Base-by-base conservation (phyloP, 2,797 vertebrate genomes). In the Periophthalmus magnuspinnatus region DNA sequence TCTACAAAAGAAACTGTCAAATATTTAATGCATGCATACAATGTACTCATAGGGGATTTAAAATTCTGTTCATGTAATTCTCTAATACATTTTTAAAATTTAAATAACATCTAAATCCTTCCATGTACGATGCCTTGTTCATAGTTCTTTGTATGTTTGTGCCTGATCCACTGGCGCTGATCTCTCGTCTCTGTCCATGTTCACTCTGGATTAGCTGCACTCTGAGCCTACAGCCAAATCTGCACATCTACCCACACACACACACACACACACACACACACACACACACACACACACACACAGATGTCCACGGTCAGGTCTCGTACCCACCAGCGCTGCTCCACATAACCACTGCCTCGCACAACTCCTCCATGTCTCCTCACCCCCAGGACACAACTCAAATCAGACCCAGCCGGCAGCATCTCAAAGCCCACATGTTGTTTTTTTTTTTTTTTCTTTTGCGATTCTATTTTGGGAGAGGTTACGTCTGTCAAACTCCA, bases 161-260 rank as follows among this genome's bases (percentile, higher is more conserved):
- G 68, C 74, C 82, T 82, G 75, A 83, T 84, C 72, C 75, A 71
- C 72, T 65, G 68, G 13, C 61, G 69, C 74, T 70, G 65, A 75
- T 81, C 77, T 86, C 79, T 84, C 79, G 87, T 88, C 77, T 83
- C 72, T 69, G 81, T 88, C 86, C 82, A 84, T 84, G 79, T 85
- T 81, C 77, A 83, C 84, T 77, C 86, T 76, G 77, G 83, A 80
- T 87, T 85, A 86, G 81, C 41, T 5, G 13, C 72, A 85, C 78
- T 74, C 70, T 69, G 77, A 88, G 84, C 83, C 82, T 79, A 79
- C 67, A 85, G 84, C 81, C 82, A 86, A 86, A 86, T 88, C 82
- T 80, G 83, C 81, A 86, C 82, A 90, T 89, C 88, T 88, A 82
- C 90, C 88, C 84, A 90, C 89, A 86, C 41, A 45, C 13, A 5